phyloP scores from a whole-genome alignment of 1,140 invertebrate species.

The Cyclina sinensis region DNA sequence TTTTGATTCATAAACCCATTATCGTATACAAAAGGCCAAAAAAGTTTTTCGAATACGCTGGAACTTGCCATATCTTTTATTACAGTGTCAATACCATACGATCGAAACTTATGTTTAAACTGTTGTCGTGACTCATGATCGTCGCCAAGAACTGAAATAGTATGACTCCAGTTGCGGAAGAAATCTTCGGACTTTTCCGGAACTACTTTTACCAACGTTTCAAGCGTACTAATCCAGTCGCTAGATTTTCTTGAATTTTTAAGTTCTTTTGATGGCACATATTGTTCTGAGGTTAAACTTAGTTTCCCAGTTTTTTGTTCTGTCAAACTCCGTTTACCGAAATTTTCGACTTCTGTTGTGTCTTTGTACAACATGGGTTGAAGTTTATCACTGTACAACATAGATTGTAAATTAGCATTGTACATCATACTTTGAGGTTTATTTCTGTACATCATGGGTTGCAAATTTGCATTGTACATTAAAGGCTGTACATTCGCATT shows the following conservation, averaged over 20 bases:
- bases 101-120: not conserved
- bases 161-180: not conserved
- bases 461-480: no score
- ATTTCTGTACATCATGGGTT: no score
- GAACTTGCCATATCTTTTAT: not conserved
- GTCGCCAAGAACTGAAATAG: not conserved
- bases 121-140: not conserved
- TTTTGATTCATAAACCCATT: conserved; percentile 31
- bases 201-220: not conserved
- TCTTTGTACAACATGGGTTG: not conserved
- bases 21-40: conserved; percentile 25
- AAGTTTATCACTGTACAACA: not conserved
- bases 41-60: not conserved
- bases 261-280: no score
- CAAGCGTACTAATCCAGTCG: not conserved
- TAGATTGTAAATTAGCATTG: not conserved
- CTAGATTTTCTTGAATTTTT: not conserved
- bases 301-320: no score
- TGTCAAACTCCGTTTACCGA: no score
- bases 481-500: not conserved
- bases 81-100: not conserved
- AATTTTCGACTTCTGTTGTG: not conserved
- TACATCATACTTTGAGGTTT: not conserved
- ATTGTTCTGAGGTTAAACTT: no score
- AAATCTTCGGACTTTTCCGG: not conserved